Base-by-base conservation (phyloP, 2,797 vertebrate genomes). In the Fringilla coelebs region DNA sequence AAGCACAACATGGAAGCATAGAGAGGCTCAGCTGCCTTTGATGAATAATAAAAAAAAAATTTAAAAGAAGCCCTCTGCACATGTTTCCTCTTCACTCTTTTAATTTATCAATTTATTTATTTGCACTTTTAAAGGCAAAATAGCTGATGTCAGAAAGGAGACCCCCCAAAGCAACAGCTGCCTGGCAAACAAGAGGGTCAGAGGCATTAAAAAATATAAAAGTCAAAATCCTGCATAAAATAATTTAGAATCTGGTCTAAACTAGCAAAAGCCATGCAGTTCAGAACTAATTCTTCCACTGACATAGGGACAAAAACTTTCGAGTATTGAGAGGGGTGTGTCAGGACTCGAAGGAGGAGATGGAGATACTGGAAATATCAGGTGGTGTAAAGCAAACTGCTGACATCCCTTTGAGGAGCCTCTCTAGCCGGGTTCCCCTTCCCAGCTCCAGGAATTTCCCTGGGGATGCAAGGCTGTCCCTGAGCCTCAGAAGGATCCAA, bases 1-100 rank as follows among this genome's bases (percentile, higher is more conserved):
- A 58, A 89, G 28, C 77, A 85, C 70, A 88, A 80, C 48, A 80
- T 11, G 5, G 85, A 73, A 77, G 72, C 83, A 80, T 70, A 70
- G 87, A 96, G 57, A 65, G 67, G 88, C 76, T 90, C 79, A 89
- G 85, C 55, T 80, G 72, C 82, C 82, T 95, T 94, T 96, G 90
- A 96, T 89, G 68, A 89, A 84, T 62, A 1, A 24, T 29, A 72
- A 58, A 74, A 62, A 45, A 31, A 19, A 40, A 20, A 12, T 5
- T 8, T 19, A 7, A 21, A 60, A 61, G 17, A 40, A 61, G 5
- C 28, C 19, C 18, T 31, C 58, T 84, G 61, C 40, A 71, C 20
- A 31, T 67, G 40, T 84, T 96, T 95, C 32, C 34, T 80, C 57
- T 78, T 95, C 32, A 48, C 79, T 78, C 17, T 58, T 87, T 84